Base-by-base conservation (phyloP, 2,888 invertebrate genomes). In the Ormyrus rosae region DNA sequence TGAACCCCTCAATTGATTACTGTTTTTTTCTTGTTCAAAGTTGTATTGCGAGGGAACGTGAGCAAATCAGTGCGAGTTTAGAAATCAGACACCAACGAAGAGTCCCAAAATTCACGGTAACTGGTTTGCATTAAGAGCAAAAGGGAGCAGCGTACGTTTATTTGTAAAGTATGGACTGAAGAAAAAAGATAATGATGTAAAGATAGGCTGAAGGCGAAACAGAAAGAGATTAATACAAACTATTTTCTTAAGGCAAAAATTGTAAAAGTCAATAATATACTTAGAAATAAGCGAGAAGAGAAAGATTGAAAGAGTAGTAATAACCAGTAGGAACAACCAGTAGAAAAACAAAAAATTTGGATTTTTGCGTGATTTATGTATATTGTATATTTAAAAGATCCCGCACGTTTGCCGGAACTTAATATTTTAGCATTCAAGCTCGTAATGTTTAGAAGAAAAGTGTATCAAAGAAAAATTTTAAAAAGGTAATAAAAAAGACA, bases 161-260 rank as follows among this genome's bases (percentile, higher is more conserved):
- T 85, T 80, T 83, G 84, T 84, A 85, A 84, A 85, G 83, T 86
- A 85, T 64, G 82, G 83, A 85, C 85, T 83, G 84, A 84, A 73
- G 83, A 87, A 86, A 87, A 51, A 72, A 60, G 34, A 45, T 69
- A 68, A 61, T 50, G 45, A 63, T 65, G 45, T 50, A 63, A 55
- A 71, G 72, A 76, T 34, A 63, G 5, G 58, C 10, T 46, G 51
- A 56, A 45, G 55, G 7, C 48, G 5, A 65, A 53, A 48, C 34
- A 53, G 34, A 73, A 63, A 80, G 13, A 70, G 85, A 88, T 34
- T 34, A 34, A 85, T 86, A 84, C 84, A 87, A 86, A 89, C 86
- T 90, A 90, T 90, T 90, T 90, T 90, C 90, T 85, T 90, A 90
- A 89, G 86, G 86, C 85, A 86, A 74, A 89, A 87, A 88, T 87